Evolutionary conservation across 2,888 invertebrate genomes (phyloP).

Genomic region (Stenchaetothrips biformis): DNA sequence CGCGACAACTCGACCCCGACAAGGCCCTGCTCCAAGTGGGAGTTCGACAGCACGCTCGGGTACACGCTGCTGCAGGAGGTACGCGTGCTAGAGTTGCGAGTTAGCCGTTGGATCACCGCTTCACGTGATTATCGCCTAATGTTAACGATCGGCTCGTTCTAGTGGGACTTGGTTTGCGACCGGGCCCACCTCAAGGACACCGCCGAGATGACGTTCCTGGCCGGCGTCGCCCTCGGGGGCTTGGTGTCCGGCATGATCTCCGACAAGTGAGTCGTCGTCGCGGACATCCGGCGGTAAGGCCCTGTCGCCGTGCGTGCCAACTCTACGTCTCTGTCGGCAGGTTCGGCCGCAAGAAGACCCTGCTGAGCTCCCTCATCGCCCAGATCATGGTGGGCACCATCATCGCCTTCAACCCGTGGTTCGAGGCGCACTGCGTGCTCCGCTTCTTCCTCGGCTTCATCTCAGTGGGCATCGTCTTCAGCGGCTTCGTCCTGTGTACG

Average conservation of each 20-base stretch:
- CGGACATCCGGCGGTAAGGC: not conserved
- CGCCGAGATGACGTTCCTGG: conserved; percentile 71
- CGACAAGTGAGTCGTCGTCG: conserved; percentile 56
- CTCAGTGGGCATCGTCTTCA: conserved; percentile 76
- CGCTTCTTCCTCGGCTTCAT: conserved; percentile 68
- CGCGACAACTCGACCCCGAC: conserved; percentile 42
- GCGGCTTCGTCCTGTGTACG: conserved; percentile 65
- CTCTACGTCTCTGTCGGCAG: conserved; percentile 39
- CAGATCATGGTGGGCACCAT: conserved; percentile 62
- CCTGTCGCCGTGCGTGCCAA: not conserved
- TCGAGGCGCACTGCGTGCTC: conserved; percentile 63
- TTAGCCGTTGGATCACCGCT: not conserved
- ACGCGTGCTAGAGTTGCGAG: conserved; percentile 33
- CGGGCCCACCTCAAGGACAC: conserved; percentile 62
- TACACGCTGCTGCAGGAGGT: conserved; percentile 66
- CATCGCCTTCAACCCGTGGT: conserved; percentile 66
- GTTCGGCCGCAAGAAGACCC: conserved; percentile 69
- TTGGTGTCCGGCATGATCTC: conserved; percentile 74
- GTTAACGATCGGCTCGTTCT: conserved; percentile 25
- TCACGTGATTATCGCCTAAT: not conserved
- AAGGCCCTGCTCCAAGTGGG: conserved; percentile 57
- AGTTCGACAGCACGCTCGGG: conserved; percentile 54
- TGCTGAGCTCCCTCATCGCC: conserved; percentile 64
- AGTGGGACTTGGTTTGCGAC: conserved; percentile 73
- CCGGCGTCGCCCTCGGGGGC: conserved; percentile 72